Evolutionary conservation across 2,113 vertebrate species (phyloP).

Genomic region (Circaetus gallicus): DNA sequence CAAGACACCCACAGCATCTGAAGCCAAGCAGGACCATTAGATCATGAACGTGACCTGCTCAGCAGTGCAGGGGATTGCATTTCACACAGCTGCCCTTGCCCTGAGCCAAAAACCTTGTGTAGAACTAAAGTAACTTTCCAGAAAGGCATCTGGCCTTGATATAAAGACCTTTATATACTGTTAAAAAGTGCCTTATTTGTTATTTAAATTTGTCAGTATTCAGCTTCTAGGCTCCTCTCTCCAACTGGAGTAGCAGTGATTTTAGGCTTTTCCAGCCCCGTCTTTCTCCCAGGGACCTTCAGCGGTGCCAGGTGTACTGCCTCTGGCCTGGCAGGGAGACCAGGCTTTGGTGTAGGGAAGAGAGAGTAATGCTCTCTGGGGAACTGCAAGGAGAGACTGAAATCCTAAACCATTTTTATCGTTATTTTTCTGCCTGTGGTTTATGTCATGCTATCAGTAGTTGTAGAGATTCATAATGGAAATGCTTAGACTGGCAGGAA

Average conservation of each 20-base stretch:
- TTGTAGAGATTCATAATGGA: not conserved
- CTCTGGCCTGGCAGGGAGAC: not conserved
- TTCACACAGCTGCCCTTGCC: constrained; percentile 47
- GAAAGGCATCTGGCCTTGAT: constrained; percentile 25
- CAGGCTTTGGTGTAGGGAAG: not conserved
- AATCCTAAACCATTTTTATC: not conserved
- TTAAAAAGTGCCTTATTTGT: not conserved
- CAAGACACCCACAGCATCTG: not conserved
- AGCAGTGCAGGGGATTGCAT: not conserved
- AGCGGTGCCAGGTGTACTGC: not conserved
- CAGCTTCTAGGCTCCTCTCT: not conserved
- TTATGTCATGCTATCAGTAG: not conserved
- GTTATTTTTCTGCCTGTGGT: not conserved
- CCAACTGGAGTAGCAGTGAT: not conserved
- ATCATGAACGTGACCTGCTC: not conserved
- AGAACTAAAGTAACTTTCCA: constrained; percentile 34
- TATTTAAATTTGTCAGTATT: constrained; percentile 3
- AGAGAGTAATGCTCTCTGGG: not conserved
- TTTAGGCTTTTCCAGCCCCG: not conserved
- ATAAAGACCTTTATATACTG: constrained; percentile 21
- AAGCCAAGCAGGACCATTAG: not conserved
- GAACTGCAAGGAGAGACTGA: not conserved
- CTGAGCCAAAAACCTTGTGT: constrained; percentile 37
- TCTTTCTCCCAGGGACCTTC: not conserved
- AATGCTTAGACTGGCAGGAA: not conserved